Percentiles rank a stretch among this genome's conserved stretches.
These are phyloP conservation scores for Acanthornis magna DNA, from an alignment of 2,797 vertebrate species.

Conservation along the genomic window DNA sequence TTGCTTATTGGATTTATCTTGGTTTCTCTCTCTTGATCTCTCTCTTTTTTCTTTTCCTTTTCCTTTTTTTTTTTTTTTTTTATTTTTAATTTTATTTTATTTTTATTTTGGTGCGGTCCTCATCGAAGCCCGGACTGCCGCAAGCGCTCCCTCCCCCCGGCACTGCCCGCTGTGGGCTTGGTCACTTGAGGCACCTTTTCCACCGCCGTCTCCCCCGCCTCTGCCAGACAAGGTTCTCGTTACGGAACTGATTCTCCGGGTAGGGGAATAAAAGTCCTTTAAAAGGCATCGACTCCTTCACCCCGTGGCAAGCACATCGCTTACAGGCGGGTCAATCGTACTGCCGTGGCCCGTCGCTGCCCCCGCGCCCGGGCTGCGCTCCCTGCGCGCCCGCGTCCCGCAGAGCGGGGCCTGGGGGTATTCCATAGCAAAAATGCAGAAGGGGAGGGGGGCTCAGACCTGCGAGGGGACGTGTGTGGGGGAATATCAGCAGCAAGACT, in stretches of 20 bases:
- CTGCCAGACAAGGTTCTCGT: background rate
- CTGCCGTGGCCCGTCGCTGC: background rate
- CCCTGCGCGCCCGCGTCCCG: background rate
- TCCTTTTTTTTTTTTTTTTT: accelerated
- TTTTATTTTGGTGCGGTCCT: background rate
- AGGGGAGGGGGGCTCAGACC: background rate
- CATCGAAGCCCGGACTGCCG: background rate
- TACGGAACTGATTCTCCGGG: background rate
- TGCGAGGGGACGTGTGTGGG: background rate
- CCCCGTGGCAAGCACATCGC: background rate
- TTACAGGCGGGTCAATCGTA: background rate
- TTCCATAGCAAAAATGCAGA: background rate
- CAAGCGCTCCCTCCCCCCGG: background rate
- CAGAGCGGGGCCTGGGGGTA: background rate
- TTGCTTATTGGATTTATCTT: background rate
- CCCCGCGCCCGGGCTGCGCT: background rate
- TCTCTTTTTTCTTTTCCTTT: accelerated
- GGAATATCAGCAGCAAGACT: background rate
- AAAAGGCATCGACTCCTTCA: background rate
- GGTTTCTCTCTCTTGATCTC: background rate
- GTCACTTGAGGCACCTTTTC: background rate
- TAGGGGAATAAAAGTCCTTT: background rate
- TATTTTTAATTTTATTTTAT: too few relatives aligned
- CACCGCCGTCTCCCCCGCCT: too few relatives aligned
- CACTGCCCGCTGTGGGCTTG: background rate